Conservation (phyloP, 2,797 vertebrate species). For the Lutjanus argentimaculatus region DNA sequence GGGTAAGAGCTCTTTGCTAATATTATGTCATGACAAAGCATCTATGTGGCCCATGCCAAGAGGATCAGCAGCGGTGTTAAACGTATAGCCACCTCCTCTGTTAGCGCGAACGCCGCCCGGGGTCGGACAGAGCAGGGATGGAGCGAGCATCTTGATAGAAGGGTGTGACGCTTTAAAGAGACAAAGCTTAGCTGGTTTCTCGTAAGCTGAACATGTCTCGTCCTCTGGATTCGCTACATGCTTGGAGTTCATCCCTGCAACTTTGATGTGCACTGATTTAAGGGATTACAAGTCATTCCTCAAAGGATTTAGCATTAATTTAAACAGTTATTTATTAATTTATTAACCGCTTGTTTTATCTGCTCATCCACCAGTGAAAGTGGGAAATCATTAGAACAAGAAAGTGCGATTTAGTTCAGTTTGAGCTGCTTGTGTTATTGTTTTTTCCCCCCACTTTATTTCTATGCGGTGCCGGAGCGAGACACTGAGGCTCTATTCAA, state of each 20-base stretch:
- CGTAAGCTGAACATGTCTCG: constrained; percentile 40
- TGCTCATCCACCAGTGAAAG: background rate
- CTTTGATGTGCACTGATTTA: constrained; percentile 72
- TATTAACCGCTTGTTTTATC: constrained; percentile 13
- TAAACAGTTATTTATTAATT: constrained; percentile 45
- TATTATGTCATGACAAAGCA: constrained; percentile 56
- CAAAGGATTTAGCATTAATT: constrained; percentile 55
- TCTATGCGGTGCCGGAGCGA: constrained; percentile 45
- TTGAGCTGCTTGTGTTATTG: constrained; percentile 24
- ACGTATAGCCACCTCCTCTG: constrained; percentile 19
- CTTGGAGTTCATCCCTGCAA: constrained; percentile 61
- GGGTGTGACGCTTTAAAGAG: constrained; percentile 59
- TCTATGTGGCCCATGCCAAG: constrained; percentile 22
- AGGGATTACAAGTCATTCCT: constrained; percentile 75
- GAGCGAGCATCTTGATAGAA: constrained; percentile 31
- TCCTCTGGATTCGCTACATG: constrained; percentile 42
- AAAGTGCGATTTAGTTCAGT: background rate
- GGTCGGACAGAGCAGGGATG: constrained; percentile 21
- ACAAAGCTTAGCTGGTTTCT: constrained; percentile 62
- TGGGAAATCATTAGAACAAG: background rate
- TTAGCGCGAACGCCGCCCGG: constrained; percentile 12
- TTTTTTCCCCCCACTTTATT: constrained; percentile 19
- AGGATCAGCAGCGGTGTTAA: constrained; percentile 47
- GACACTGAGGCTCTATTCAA: constrained; percentile 62
- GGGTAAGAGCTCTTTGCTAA: constrained; percentile 31